These are phyloP conservation scores for Amphipoea lucens DNA, from an alignment of 2,888 invertebrate genomes.

Conservation along the genomic window DNA sequence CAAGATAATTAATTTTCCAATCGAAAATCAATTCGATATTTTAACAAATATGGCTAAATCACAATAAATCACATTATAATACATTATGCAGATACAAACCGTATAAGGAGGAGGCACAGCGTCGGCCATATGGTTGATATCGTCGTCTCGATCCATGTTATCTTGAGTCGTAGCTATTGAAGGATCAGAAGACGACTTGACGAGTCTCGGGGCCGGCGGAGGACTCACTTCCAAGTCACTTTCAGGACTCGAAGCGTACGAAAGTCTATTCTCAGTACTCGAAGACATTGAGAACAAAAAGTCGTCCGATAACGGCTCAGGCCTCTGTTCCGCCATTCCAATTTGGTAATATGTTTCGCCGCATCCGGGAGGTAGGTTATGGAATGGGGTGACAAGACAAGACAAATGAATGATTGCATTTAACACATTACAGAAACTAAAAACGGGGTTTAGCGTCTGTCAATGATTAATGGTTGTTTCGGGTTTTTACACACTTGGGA, in stretches of 20 bases:
- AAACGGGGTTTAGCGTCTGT: conserved; percentile 84
- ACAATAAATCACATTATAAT: conserved; percentile 66
- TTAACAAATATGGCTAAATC: conserved; percentile 38
- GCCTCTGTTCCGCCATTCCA: conserved; percentile 92
- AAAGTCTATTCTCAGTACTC: conserved; percentile 93
- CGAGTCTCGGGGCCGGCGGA: conserved; percentile 94
- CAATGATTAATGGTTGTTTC: conserved; percentile 83
- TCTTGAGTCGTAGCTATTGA: conserved; percentile 98
- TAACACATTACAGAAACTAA: conserved; percentile 84
- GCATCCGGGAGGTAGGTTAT: conserved; percentile 88
- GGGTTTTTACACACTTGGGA: conserved; percentile 78
- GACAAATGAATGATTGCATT: conserved; percentile 90
- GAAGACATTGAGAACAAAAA: conserved; percentile 99
- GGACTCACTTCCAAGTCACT: conserved; percentile 95
- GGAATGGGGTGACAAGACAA: conserved; percentile 90
- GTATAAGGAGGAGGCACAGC: conserved; percentile 96
- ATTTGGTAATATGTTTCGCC: conserved; percentile 66
- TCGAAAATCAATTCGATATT: conserved; percentile 6
- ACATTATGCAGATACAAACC: conserved; percentile 87
- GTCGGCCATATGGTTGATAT: conserved; percentile 90
- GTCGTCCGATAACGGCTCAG: conserved; percentile 99
- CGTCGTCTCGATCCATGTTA: conserved; percentile 92
- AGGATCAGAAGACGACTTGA: conserved; percentile 97
- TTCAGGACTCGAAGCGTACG: conserved; percentile 98
- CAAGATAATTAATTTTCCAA: not conserved